These are phyloP conservation scores for Peromyscus californicus DNA, from an alignment of 2,113 vertebrate genomes.

Conservation along the genomic window DNA sequence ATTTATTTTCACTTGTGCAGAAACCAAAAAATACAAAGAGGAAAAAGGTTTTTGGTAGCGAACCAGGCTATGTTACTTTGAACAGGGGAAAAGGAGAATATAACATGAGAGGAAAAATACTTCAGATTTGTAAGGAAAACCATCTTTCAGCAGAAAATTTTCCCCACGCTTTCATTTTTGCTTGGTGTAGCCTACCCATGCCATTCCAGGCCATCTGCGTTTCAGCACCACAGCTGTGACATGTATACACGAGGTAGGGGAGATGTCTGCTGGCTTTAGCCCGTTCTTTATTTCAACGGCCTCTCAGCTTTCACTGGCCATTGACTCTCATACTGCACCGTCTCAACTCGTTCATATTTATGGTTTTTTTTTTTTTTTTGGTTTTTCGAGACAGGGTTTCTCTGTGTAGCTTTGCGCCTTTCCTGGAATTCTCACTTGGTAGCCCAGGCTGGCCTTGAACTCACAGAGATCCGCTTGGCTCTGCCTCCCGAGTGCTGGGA, in stretches of 20 bases:
- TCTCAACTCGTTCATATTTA: background rate
- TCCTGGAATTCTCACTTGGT: too few relatives aligned
- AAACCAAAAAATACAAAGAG: background rate
- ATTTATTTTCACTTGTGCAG: constrained; percentile 61
- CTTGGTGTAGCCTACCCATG: background rate
- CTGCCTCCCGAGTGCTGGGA: too few relatives aligned
- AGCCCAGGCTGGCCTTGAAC: too few relatives aligned
- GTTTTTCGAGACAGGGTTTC: too few relatives aligned
- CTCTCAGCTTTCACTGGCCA: background rate
- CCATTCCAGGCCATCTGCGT: constrained; percentile 61
- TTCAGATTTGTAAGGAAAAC: constrained; percentile 77
- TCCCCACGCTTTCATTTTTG: constrained; percentile 58
- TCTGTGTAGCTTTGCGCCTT: too few relatives aligned
- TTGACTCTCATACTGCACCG: background rate
- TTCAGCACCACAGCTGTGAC: constrained; percentile 64
- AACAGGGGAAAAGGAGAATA: background rate
- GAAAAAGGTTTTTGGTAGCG: background rate
- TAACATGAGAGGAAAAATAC: constrained; percentile 75
- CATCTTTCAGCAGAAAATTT: constrained; percentile 73
- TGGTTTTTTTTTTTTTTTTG: too few relatives aligned
- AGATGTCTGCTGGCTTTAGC: background rate
- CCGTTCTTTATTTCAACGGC: background rate
- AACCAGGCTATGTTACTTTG: constrained; percentile 39
- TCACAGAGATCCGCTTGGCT: too few relatives aligned
- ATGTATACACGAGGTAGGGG: background rate